Evolutionary conservation across 2,113 vertebrate species (phyloP), one percentile per base, ranked within the genome.

Genomic region (Ammodytes dubius): DNA sequence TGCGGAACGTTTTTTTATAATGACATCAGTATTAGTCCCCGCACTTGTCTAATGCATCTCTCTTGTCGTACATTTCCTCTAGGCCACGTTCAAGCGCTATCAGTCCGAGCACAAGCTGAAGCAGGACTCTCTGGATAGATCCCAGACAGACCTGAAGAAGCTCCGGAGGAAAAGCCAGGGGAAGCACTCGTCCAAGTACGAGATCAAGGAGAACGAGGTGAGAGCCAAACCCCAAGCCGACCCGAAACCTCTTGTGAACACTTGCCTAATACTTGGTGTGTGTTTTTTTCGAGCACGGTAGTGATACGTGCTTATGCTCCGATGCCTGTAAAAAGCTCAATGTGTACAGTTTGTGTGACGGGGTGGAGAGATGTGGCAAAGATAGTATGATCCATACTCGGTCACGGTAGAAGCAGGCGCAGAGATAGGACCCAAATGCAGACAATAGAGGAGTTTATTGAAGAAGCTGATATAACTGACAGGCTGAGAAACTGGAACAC

Each of bases 11-110:
- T 71, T 19, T 2, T 19, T 2, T 15, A 0, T 11, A 42, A 39
- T 49, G 9, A 74, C 40, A 54, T 40, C 50, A n/a, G 14, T 6
- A 27, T 27, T 27, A 27, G 27, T 65, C 54, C 3, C 14, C 56
- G 60, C 19, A 43, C 40, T 59, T 52, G 17, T 27, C 37, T 70
- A 4, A 2, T 42, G 13, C 49, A 27, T 27, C 5, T 70, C 70
- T 4, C 37, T 19, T 40, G 47, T 70, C 35, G 54, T 53, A 70
- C 70, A 14, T 83, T 47, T 66, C 11, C 91, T 89, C 12, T 87
- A 99, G 98, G 98, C 98, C 68, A 99, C 98, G 40, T 96, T 98
- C 46, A 99, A 99, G 90, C 96, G 96, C 79, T 99, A 99, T 89
- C 98, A 99, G 92, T 95, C 95, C 0, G 98, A 99, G 86, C 98